Evolutionary conservation across 2,797 vertebrate genomes (phyloP), one percentile per base, ranked within the genome.

Genomic region (Mus minutoides): DNA sequence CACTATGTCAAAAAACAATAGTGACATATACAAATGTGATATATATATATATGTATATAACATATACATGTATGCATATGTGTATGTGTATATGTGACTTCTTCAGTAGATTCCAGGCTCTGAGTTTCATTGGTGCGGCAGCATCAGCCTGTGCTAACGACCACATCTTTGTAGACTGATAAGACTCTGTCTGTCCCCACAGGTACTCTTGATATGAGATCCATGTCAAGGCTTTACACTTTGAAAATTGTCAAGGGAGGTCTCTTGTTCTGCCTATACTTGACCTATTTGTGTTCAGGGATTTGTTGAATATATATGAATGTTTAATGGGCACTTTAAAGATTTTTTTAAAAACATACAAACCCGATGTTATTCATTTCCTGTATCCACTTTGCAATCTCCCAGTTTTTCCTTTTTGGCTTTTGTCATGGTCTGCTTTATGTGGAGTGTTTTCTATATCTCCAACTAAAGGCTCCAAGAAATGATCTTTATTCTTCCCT

Each of bases 401-500:
- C 78, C 37, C 22, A 46, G 31, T 40, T 94, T 90, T 84, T 31
- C 62, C 37, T 77, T 77, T 60, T 60, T 19, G 93, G 31, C 67
- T 90, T 90, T 69, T 93, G 67, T 37, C 54, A 4, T 69, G 12
- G 12, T 52, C 76, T 92, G 26, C 62, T 88, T 76, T 56, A 49
- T 31, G 12, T 17, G 1, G 16, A 84, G 49, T 91, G 21, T 80
- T 91, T 91, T 95, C 94, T 11, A 86, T 16, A 79, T 80, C 62
- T 71, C 71, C 34, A 85, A 60, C 40, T 92, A 21, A 78, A n/a
- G 34, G 67, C 26, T 92, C 76, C 85, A 77, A 88, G 67, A 73
- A 91, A 91, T 75, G 12, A 87, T 54, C 37, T 93, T 93, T 71
- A 80, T 84, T 71, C 86, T 94, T 89, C n/a, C 7, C 64, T 94